Evolutionary conservation across 2,888 invertebrate species (phyloP).

Genomic region (Melinopterus prodromus): DNA sequence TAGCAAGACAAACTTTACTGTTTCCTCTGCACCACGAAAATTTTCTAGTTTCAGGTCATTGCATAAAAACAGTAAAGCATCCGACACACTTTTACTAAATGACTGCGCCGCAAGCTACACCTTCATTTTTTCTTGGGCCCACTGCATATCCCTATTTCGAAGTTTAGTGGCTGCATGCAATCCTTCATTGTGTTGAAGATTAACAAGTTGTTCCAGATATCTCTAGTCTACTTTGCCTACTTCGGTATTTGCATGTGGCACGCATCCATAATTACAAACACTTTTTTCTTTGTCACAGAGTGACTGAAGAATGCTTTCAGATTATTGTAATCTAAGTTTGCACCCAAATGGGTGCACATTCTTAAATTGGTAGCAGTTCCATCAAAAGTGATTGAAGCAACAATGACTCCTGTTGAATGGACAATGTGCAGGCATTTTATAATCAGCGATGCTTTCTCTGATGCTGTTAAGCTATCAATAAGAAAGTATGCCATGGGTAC

Average conservation of each 20-base stretch:
- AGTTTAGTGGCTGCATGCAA: conserved; percentile 45
- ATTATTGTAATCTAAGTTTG: conserved; percentile 22
- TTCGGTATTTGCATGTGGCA: conserved; percentile 43
- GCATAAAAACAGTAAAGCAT: conserved; percentile 39
- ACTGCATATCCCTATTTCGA: conserved; percentile 37
- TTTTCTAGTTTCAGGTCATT: background rate
- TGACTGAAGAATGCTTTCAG: conserved; percentile 40
- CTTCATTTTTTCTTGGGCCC: conserved; percentile 44
- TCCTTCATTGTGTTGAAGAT: conserved; percentile 43
- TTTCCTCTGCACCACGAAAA: background rate
- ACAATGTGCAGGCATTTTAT: conserved; percentile 41
- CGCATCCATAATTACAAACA: conserved; percentile 42
- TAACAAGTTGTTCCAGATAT: conserved; percentile 41
- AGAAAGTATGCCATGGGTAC: conserved; percentile 47
- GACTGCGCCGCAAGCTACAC: conserved; percentile 45
- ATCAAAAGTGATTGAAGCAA: conserved; percentile 46
- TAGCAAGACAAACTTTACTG: background rate
- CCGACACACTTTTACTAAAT: conserved; percentile 43
- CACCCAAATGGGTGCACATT: conserved; percentile 32
- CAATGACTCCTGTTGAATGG: conserved; percentile 39
- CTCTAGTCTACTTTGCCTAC: conserved; percentile 39
- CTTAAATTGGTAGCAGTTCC: conserved; percentile 42
- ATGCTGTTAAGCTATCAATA: conserved; percentile 31
- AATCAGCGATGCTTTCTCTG: conserved; percentile 35
- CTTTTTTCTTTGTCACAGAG: conserved; percentile 39